Percentiles rank a stretch among this genome's conserved stretches.
These are phyloP conservation scores for Papilio dardanus DNA, from an alignment of 1,140 invertebrate genomes.

Conservation along the genomic window DNA sequence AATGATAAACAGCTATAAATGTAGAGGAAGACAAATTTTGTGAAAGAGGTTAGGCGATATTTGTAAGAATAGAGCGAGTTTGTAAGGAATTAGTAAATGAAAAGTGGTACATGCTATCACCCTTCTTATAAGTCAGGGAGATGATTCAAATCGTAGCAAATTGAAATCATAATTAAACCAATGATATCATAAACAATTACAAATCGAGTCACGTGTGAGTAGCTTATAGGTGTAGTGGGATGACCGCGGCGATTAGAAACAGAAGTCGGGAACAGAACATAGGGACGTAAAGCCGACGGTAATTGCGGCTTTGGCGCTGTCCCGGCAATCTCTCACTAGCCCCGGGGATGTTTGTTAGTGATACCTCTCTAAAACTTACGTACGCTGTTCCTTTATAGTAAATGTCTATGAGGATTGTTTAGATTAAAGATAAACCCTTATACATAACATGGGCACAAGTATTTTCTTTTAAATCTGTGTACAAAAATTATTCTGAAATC, in stretches of 20 bases:
- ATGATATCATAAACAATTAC: constrained; percentile 22
- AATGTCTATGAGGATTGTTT: background rate
- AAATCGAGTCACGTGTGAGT: constrained; percentile 56
- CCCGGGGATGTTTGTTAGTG: constrained; percentile 54
- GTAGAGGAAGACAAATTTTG: background rate
- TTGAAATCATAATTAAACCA: background rate
- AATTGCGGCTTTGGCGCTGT: constrained; percentile 63
- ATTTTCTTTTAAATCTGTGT: background rate
- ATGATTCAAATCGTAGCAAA: constrained; percentile 9
- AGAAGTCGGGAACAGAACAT: constrained; percentile 41
- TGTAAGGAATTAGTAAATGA: background rate
- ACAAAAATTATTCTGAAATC: background rate
- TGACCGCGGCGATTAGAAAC: constrained; percentile 55
- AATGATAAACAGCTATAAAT: background rate
- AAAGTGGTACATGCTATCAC: background rate
- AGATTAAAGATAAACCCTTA: background rate
- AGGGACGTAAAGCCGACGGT: constrained; percentile 62
- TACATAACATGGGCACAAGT: background rate
- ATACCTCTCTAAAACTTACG: constrained; percentile 36
- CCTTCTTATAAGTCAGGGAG: background rate
- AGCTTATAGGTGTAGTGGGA: constrained; percentile 54
- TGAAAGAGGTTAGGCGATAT: background rate
- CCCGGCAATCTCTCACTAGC: constrained; percentile 54
- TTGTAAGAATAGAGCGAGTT: background rate
- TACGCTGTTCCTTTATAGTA: constrained; percentile 10